Conservation (phyloP, 2,113 vertebrate genomes). For the Cyprinodon tularosa region DNA sequence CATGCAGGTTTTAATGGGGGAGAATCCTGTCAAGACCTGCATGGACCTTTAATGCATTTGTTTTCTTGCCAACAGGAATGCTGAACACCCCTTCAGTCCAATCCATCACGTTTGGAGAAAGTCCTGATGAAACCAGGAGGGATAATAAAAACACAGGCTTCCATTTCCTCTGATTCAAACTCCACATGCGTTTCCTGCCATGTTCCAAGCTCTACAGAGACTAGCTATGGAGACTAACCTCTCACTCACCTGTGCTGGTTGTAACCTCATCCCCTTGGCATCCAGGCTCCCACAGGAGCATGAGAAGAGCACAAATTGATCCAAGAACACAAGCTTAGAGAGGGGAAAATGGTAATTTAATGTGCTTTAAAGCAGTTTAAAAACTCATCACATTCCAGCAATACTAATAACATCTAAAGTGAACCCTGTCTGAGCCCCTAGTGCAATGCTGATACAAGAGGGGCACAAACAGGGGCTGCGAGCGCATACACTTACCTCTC, state of each 20-base stretch:
- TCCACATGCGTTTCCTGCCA: not conserved
- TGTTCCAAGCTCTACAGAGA: not conserved
- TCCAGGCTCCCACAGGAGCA: slow-evolving; percentile 52
- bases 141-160: not conserved
- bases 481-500: slow-evolving; percentile 58
- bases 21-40: slow-evolving; percentile 14
- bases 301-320: slow-evolving; percentile 47
- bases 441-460: not conserved
- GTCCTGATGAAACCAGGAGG: not conserved
- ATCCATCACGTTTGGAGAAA: not conserved
- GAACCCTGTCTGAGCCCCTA: not conserved
- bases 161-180: not conserved
- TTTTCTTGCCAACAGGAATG: slow-evolving; percentile 28
- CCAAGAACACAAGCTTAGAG: slow-evolving; percentile 57
- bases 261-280: slow-evolving; percentile 59
- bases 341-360: not conserved
- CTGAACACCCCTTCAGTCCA: not conserved
- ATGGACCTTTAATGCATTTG: not conserved
- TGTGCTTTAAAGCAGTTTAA: not conserved
- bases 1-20: no score
- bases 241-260: slow-evolving; percentile 60
- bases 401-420: slow-evolving; percentile 1
- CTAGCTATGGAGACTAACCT: not conserved
- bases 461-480: not conserved
- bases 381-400: not conserved